A percentile compares a stretch with the other conserved stretches of the same genome.
Conservation (phyloP, 2,888 invertebrate genomes). For the Alloscopus bannaensis region DNA sequence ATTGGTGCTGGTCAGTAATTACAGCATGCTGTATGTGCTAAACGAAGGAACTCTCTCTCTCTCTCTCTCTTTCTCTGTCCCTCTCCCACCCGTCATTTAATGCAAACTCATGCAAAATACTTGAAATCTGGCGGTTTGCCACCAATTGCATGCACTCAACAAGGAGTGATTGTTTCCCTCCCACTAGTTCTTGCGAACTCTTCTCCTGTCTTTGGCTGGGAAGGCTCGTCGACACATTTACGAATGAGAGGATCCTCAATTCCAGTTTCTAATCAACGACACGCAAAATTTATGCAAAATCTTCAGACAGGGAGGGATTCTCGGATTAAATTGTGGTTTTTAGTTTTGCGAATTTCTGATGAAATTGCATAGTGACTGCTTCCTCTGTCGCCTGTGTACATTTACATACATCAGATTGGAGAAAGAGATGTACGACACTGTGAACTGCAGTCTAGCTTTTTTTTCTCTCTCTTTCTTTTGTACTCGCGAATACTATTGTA, state of each 20-base stretch:
- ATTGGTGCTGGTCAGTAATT: conserved; percentile 40
- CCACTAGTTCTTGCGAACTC: conserved; percentile 30
- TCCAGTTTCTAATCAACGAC: not conserved
- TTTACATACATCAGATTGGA: not conserved
- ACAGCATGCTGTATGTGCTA: conserved; percentile 1
- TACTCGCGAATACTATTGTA: too few species aligned
- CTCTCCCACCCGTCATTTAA: too few species aligned
- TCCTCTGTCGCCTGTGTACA: not conserved
- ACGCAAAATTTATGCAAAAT: conserved; percentile 12
- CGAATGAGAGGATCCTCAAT: not conserved
- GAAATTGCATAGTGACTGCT: too few species aligned
- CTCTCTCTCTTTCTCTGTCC: conserved; percentile 1
- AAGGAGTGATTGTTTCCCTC: conserved; percentile 29
- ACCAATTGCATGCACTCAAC: conserved; percentile 28
- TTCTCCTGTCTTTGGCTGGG: not conserved
- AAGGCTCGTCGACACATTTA: not conserved
- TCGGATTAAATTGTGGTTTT: not conserved
- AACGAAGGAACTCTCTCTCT: not conserved
- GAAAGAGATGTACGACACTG: too few species aligned
- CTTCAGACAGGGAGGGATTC: conserved; percentile 7
- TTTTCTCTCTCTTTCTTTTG: too few species aligned
- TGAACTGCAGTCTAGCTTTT: too few species aligned
- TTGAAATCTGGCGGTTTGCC: conserved; percentile 35
- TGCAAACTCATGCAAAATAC: conserved; percentile 7
- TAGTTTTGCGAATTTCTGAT: not conserved